Base-by-base conservation (phyloP, 1,140 invertebrate species). In the Elymnias hypermnestra region DNA sequence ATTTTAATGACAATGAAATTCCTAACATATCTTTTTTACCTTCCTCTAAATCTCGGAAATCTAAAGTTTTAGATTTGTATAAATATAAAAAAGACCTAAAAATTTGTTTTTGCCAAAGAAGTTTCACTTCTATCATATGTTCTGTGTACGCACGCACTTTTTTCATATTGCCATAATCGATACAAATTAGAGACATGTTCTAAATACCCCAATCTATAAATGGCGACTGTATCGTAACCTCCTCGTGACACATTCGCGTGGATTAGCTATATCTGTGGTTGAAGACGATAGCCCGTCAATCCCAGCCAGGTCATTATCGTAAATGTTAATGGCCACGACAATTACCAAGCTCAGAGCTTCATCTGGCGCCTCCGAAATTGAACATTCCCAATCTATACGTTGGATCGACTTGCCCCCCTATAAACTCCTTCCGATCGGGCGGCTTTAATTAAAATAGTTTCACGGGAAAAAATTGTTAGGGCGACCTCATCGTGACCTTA, bases 371-470 rank as follows among this genome's bases (percentile, higher is more conserved):
- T 48, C 33, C 15, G 33, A 66, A 75, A 79, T 74, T 67, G 74
- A 72, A 75, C 72, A 72, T 69, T 75, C 63, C 69, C 69, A 71
- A 78, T 77, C 72, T 75, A 72, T 69, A 33, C 29, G 10, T 14
- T 9, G n/a, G 57, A 52, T 61, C 66, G 68, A 72, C 69, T 67
- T 62, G 64, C 64, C 60, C 72, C 68, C 64, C 68, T 68, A 72
- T 74, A 76, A 81, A 72, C 66, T 77, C 67, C 74, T 74, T 73
- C 66, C 68, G 63, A 60, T 62, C 64, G 63, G 58, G 22, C 61
- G 57, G 58, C 49, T 70, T 82, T 82, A 77, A 82, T 78, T 82
- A 82, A 82, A 82, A 82, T 82, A 77, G 77, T 78, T 82, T 63
- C 63, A 78, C 62, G 53, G 57, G 63, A 78, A 82, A 76, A 75